A percentile compares a stretch with the other conserved stretches of the same genome.
phyloP scores from a whole-genome alignment of 1,140 invertebrate genomes.

The Liolophura sinensis region DNA sequence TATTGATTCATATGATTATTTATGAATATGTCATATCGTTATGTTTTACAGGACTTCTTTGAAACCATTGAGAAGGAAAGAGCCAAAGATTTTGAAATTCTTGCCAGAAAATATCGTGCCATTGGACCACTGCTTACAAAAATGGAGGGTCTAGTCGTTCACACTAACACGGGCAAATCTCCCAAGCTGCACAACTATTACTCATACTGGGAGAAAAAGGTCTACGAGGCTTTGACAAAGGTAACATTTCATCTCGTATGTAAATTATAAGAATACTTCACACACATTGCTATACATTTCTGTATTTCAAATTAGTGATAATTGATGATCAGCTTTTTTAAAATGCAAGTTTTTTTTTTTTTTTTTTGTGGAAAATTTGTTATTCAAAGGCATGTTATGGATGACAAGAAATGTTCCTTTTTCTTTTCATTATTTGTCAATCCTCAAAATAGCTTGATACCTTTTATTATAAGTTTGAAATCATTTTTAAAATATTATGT shows the following conservation, averaged over 20 bases:
- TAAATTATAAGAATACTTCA: background rate
- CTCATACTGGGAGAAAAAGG: constrained; percentile 59
- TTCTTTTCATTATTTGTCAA: no score
- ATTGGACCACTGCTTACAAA: constrained; percentile 79
- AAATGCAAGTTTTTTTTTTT: constrained; percentile 3
- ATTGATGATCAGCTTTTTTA: background rate
- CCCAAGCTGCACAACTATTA: constrained; percentile 60
- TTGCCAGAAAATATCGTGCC: constrained; percentile 73
- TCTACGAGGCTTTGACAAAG: constrained; percentile 58
- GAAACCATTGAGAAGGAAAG: constrained; percentile 69
- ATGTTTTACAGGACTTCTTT: constrained; percentile 68
- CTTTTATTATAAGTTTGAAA: no score
- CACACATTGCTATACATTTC: no score
- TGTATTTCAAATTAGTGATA: no score
- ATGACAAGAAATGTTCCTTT: no score
- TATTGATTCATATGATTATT: no score
- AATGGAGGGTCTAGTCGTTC: constrained; percentile 70
- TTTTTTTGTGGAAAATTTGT: no score
- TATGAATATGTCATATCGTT: constrained; percentile 37
- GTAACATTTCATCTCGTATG: no score
- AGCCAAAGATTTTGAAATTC: constrained; percentile 67
- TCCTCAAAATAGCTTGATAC: no score
- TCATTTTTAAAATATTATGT: no score
- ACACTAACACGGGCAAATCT: constrained; percentile 58
- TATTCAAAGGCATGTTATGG: no score